phyloP scores from a whole-genome alignment of 2,888 invertebrate genomes.

The Pristionchus japonicus region DNA sequence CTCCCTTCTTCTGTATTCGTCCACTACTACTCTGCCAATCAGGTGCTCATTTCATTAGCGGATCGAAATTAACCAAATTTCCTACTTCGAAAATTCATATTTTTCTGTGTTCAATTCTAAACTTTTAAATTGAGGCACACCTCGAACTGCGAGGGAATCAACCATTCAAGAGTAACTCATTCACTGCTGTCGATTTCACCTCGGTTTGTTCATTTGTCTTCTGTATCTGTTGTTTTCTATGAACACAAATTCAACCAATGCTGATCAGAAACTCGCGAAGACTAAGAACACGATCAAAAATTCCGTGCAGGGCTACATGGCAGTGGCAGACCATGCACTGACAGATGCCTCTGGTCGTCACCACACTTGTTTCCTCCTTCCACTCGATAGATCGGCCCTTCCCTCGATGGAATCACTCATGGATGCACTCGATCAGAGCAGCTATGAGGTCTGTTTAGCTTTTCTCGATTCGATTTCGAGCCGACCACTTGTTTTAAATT shows the following conservation, averaged over 20 bases:
- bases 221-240: too few relatives aligned
- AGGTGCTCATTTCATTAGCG: too few relatives aligned
- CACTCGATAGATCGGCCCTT: conserved; percentile 69
- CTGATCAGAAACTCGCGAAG: too few relatives aligned
- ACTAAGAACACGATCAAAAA: not conserved
- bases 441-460: conserved; percentile 57
- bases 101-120: not conserved
- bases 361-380: conserved; percentile 68
- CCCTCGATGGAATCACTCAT: conserved; percentile 66
- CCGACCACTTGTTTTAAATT: not conserved
- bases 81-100: not conserved
- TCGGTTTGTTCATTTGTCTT: conserved; percentile 69
- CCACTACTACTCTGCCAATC: conserved; percentile 59
- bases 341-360: conserved; percentile 70
- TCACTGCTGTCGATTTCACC: conserved; percentile 72
- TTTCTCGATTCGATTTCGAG: not conserved
- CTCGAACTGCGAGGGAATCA: conserved; percentile 71
- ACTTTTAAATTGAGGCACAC: conserved; percentile 63
- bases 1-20: conserved; percentile 63
- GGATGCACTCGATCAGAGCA: conserved; percentile 66
- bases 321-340: conserved; percentile 72
- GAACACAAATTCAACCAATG: too few relatives aligned
- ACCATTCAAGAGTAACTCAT: conserved; percentile 74
- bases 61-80: too few relatives aligned
- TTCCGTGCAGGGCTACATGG: conserved; percentile 60